These are phyloP conservation scores for Xestia sexstrigata DNA, from an alignment of 2,888 invertebrate species.

Conservation along the genomic window DNA sequence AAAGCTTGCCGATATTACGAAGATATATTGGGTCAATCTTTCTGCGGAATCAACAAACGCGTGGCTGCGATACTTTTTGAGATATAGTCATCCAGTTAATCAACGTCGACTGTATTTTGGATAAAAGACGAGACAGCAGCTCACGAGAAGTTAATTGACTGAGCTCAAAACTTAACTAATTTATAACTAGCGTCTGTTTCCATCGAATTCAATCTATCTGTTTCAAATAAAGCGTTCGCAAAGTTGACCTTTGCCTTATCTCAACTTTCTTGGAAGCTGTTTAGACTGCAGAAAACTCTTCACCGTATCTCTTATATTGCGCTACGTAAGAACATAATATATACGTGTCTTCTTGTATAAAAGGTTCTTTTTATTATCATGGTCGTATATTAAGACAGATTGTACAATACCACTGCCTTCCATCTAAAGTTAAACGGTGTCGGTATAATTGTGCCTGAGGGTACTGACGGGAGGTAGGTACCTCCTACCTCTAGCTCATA, in stretches of 20 bases:
- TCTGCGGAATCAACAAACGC: constrained; percentile 57
- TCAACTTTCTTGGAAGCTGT: constrained; percentile 46
- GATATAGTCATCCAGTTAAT: constrained; percentile 63
- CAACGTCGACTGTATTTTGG: constrained; percentile 48
- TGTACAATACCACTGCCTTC: constrained; percentile 34
- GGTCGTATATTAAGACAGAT: constrained; percentile 38
- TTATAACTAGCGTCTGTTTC: constrained; percentile 51
- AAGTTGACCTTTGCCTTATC: constrained; percentile 42
- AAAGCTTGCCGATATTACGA: constrained; percentile 72
- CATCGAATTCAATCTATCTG: constrained; percentile 33
- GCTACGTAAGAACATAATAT: constrained; percentile 1
- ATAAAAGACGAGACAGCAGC: constrained; percentile 48
- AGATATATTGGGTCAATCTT: constrained; percentile 74
- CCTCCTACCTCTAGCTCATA: constrained; percentile 28
- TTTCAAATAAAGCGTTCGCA: constrained; percentile 38
- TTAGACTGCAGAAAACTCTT: constrained; percentile 35
- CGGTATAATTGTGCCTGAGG: constrained; percentile 39
- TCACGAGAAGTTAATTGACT: constrained; percentile 53
- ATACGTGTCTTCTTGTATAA: constrained; percentile 11
- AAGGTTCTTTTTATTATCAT: constrained; percentile 36
- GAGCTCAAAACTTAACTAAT: constrained; percentile 48
- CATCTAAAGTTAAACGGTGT: constrained; percentile 41
- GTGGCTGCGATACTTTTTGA: constrained; percentile 53
- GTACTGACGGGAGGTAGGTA: constrained; percentile 32
- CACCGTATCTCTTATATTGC: constrained; percentile 21